Conservation (phyloP, 2,113 vertebrate species). For the Stomatorhinus ivindoensis region DNA sequence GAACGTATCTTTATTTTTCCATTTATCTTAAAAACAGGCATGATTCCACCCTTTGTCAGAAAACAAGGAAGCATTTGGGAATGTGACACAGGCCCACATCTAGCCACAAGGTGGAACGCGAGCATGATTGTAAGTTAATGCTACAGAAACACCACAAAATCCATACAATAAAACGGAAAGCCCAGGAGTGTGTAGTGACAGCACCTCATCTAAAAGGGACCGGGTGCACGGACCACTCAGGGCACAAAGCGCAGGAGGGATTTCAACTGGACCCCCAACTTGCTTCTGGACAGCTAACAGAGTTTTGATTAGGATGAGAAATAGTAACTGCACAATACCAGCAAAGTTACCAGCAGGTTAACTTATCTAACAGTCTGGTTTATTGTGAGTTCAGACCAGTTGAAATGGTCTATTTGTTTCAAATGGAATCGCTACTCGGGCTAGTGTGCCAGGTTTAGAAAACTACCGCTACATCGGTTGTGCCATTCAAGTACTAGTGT, state of each 20-base stretch:
- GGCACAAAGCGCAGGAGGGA: neutral
- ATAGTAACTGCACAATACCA: neutral
- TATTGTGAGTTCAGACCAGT: neutral
- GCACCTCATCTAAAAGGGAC: neutral
- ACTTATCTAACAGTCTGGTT: neutral
- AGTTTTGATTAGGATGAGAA: neutral
- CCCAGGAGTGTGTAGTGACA: neutral
- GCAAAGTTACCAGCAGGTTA: neutral
- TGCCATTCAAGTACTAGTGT: conserved; percentile 13
- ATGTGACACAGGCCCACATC: neutral
- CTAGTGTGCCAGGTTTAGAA: neutral
- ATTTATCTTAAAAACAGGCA: neutral
- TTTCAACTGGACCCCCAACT: neutral
- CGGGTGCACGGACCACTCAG: neutral
- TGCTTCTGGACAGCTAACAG: neutral
- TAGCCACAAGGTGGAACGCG: neutral
- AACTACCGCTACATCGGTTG: neutral
- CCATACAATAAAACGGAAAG: neutral
- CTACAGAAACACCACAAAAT: neutral
- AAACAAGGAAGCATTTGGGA: neutral
- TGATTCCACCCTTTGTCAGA: neutral
- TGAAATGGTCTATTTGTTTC: neutral
- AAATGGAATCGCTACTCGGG: neutral
- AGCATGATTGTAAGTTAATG: neutral
- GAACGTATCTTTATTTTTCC: neutral